Base-by-base conservation (phyloP, 1,140 invertebrate species). In the Ptiloglossa arizonensis region DNA sequence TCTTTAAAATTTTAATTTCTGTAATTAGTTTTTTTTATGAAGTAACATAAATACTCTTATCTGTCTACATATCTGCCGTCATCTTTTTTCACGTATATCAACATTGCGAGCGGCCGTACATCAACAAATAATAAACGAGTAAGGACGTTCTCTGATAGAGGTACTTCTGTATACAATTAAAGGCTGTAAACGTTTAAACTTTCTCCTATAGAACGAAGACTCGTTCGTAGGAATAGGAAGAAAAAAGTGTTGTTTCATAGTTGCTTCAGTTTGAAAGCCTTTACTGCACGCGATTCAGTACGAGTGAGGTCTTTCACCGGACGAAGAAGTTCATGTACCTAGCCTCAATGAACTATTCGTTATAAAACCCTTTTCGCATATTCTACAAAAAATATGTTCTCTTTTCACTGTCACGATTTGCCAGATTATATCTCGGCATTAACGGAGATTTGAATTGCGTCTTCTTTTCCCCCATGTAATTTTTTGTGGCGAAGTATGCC, bases 201-300 rank as follows among this genome's bases (percentile, higher is more conserved):
- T 72, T 46, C 70, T 73, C 32, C 35, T 50, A n/a, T 27, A 63
- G 50, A 80, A 59, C 38, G 56, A 27, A 50, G 63, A 67, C 97
- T 97, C 94, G 98, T 98, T 88, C 97, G 95, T 89, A 97, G 95
- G 93, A 98, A 99, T 81, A 97, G 70, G 63, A 96, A 98, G 46
- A 96, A 96, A 98, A 96, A 96, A 90, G 97, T 95, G 95, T 72
- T 91, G 86, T 74, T 91, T 90, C 24, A 93, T 84, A 82, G 93
- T 92, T 57, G 90, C 92, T 67, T 91, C 87, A 9, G 91, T 87
- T 22, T 94, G 93, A 91, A 96, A 96, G 22, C 95, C 94, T 92
- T 96, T 95, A 75, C 94, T 94, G 89, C 95, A 95, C 82, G 94
- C 92, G 19, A 93, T 92, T 86, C 95, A 96, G 19, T 13, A 41